Evolutionary conservation across 2,888 invertebrate species (phyloP).

Genomic region (Cryptus viduatorius): DNA sequence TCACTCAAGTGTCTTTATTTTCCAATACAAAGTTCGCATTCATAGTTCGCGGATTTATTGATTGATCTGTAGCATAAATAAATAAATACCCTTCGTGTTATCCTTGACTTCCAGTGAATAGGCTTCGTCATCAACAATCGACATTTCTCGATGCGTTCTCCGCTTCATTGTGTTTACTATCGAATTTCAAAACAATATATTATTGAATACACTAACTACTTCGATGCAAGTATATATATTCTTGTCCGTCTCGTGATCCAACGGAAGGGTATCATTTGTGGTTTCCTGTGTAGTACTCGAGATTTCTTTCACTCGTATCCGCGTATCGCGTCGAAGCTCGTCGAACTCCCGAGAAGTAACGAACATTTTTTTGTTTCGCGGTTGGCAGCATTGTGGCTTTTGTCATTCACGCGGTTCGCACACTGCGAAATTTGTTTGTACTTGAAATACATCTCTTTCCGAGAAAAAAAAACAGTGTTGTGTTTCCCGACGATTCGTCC

Average conservation of each 20-base stretch:
- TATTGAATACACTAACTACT: neutral
- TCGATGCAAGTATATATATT: neutral
- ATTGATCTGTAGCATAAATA: neutral
- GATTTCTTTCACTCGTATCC: neutral
- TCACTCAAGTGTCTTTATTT: no score
- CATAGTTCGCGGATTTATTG: no score
- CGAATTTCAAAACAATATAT: neutral
- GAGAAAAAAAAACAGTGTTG: neutral
- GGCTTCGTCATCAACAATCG: neutral
- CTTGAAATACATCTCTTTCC: neutral
- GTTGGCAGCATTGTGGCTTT: neutral
- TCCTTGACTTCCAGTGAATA: neutral
- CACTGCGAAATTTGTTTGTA: constrained; percentile 7
- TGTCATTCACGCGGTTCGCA: neutral
- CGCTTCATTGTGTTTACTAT: neutral
- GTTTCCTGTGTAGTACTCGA: neutral
- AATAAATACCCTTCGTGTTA: neutral
- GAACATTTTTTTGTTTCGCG: neutral
- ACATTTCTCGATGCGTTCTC: neutral
- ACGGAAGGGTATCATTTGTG: neutral
- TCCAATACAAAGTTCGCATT: no score
- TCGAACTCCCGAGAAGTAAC: neutral
- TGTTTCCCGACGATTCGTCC: neutral
- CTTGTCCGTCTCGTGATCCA: constrained; percentile 1
- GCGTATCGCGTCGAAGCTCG: neutral